Evolutionary conservation across 35 echinoderm and acorn worm genomes (phyloP).

Genomic region (Stichopus chloronotus): DNA sequence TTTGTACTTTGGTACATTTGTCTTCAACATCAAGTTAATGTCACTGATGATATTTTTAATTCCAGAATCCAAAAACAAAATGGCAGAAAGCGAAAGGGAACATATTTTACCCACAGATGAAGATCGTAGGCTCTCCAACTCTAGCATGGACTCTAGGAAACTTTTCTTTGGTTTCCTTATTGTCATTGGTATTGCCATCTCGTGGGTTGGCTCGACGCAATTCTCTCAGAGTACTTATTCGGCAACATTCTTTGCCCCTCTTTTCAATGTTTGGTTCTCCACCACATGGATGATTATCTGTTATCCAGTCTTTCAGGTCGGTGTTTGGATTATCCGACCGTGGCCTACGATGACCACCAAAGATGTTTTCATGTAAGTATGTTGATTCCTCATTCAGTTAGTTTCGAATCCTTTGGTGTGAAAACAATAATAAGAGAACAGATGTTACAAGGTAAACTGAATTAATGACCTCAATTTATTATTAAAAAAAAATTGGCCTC

Average conservation of each 20-base stretch:
- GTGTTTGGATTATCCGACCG: conserved; percentile 55
- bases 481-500: too few relatives aligned
- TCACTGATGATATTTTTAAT: too few relatives aligned
- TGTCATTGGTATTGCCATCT: conserved; percentile 84
- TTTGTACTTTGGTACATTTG: too few relatives aligned
- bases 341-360: conserved; percentile 53
- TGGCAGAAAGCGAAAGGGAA: conserved; percentile 4
- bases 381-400: not conserved
- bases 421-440: not conserved
- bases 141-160: conserved; percentile 54
- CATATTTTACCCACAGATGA: not conserved
- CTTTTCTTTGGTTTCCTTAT: conserved; percentile 77
- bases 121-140: not conserved
- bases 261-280: conserved; percentile 91
- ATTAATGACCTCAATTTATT: too few relatives aligned
- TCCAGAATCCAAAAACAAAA: not conserved
- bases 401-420: not conserved
- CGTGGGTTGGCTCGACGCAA: conserved; percentile 92
- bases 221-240: conserved; percentile 89
- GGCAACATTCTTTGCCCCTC: conserved; percentile 82
- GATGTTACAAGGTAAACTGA: not conserved
- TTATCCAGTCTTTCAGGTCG: conserved; percentile 86
- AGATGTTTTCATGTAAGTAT: conserved; percentile 26
- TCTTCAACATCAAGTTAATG: too few relatives aligned
- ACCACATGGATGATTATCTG: conserved; percentile 91